Base-by-base conservation (phyloP, 2,888 invertebrate species). In the Pollenia griseotomentosa region DNA sequence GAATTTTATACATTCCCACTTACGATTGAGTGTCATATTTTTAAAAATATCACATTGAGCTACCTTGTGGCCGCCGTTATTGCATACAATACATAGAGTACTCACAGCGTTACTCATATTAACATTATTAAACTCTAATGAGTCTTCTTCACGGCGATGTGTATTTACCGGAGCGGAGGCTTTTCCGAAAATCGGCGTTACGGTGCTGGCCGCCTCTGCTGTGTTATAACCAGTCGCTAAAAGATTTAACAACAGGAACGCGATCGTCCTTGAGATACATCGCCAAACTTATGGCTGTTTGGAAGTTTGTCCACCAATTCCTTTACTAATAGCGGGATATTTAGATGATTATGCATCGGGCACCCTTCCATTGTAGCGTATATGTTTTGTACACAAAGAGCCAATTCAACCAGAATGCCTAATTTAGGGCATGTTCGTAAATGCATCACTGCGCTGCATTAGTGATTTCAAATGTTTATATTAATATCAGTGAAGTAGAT, bases 191-290 rank as follows among this genome's bases (percentile, higher is more conserved):
- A 55, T 3, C 6, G 70, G 42, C 10, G 70, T 70, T 12, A 57
- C 71, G 14, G 44, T 71, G 7, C 70, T 70, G 7, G 71, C 71
- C 1, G 71, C 71, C 8, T 71, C 57, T 19, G 71, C 57, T 16
- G 78, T 57, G 19, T 44, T 66, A 85, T n/a, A 81, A 16, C 81
- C 81, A 86, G 77, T 57, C 63, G 14, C 70, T 66, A 61, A 75
- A 63, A 40, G 12, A 2, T 14, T 75, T 80, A 8, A 83, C 78
- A 1, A 42, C 40, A 8, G 87, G 81, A 11, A 81, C 44, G 14
- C 71, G n/a, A 12, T 33, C 33, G 11, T 77, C 73, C 9, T 77
- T 73, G 0, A 46, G 42, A n/a, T n/a, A 57, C 77, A 82, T 77
- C 16, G 82, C 71, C 73, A 71, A 83, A n/a, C 16, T 79, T 86